Evolutionary conservation across 1,140 invertebrate species (phyloP), one percentile per base, ranked within the genome.

Genomic region (Caenorhabditis inopinata): DNA sequence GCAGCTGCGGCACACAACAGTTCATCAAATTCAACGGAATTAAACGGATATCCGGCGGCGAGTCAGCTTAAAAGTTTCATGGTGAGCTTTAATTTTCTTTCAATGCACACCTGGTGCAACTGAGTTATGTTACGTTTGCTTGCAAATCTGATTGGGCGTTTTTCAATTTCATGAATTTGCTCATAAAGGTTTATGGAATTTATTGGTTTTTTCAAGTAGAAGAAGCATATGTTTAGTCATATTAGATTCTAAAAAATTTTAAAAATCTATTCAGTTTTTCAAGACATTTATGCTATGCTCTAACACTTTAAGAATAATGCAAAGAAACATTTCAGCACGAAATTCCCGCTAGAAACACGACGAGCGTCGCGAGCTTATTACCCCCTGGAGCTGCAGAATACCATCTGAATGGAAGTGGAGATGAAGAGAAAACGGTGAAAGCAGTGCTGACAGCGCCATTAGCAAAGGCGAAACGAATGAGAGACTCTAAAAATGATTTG

Each of bases 341-440:
- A 68, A 68, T 68, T 9, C 58, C 58, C 11, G 58, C 58, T 29
- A 29, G 58, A 38, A 68, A 68, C n/a, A 68, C 58, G 29, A 68
- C 58, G 23, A 68, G 58, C 27, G 58, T 68, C n/a, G 58, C 58
- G 2, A 38, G 32, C 38, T 21, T 68, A 21, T 18, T 68, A 6
- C 58, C 58, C 2, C 58, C 58, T 0, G 32, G 32, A 11, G 58
- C 58, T 2, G 32, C 29, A 6, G 58, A 68, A 38, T 68, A 18
- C 12, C 58, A 68, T 68, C 12, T 68, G n/a, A 68, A 68, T 38
- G 58, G 58, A 38, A 68, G 58, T 68, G 58, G 58, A 35, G 58
- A 68, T 42, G 58, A 68, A 16, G 58, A 68, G n/a, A 68, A 68
- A 11, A 68, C 58, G 2, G 58, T 68, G 58, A 68, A 68, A 68